Evolutionary conservation across 2,113 vertebrate genomes (phyloP).

Genomic region (Plotosus lineatus): DNA sequence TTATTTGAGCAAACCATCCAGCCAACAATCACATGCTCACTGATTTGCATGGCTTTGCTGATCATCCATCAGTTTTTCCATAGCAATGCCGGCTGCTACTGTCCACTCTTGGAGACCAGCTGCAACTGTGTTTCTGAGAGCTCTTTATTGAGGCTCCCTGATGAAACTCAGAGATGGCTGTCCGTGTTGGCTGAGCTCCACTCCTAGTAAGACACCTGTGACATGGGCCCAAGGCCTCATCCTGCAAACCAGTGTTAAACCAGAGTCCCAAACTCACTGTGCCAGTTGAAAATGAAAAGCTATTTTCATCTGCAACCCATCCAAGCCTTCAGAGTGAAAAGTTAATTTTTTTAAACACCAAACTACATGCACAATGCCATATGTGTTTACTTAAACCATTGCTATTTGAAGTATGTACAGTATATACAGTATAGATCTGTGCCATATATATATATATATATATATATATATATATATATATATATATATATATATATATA

Average conservation of each 20-base stretch:
- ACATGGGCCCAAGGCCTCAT: constrained; percentile 19
- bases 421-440: too few species aligned
- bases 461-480: too few species aligned
- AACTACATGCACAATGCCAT: too few species aligned
- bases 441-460: too few species aligned
- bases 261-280: constrained; percentile 4
- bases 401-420: too few species aligned
- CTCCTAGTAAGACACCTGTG: constrained; percentile 46
- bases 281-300: constrained; percentile 5
- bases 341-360: too few species aligned
- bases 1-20: constrained; percentile 5
- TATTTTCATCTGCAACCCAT: constrained; percentile 24
- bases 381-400: neutral
- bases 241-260: constrained; percentile 29
- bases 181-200: constrained; percentile 32
- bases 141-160: constrained; percentile 40
- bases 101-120: constrained; percentile 36
- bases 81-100: neutral
- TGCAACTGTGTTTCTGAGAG: constrained; percentile 45
- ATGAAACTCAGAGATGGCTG: constrained; percentile 43
- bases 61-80: constrained; percentile 32
- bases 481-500: too few species aligned
- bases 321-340: neutral
- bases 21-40: neutral
- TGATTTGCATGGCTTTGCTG: constrained; percentile 14